These are phyloP conservation scores for Bombus picipes DNA, from an alignment of 1,140 invertebrate genomes.

Conservation along the genomic window DNA sequence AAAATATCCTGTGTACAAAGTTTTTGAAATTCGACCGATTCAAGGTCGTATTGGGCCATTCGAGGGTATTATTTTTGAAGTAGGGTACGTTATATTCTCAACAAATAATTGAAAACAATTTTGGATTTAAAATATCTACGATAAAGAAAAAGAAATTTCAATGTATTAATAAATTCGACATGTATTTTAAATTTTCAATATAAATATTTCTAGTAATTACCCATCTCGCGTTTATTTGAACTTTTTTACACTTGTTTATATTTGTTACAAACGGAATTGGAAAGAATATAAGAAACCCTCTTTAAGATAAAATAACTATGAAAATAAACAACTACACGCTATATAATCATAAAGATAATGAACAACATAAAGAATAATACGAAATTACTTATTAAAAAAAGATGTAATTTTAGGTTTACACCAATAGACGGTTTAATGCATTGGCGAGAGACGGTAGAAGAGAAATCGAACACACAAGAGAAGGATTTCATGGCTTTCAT, in stretches of 20 bases:
- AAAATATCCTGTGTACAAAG: slow-evolving; percentile 55
- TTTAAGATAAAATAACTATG: too few species aligned
- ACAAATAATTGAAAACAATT: background rate
- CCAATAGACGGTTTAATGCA: slow-evolving; percentile 43
- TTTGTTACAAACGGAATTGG: too few species aligned
- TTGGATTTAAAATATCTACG: background rate
- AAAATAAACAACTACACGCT: too few species aligned
- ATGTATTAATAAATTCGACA: too few species aligned
- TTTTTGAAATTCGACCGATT: slow-evolving; percentile 65
- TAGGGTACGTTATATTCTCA: slow-evolving; percentile 58
- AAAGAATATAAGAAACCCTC: too few species aligned
- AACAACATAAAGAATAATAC: too few species aligned
- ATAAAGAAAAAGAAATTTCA: too few species aligned
- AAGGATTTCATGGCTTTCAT: slow-evolving; percentile 68
- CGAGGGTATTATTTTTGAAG: slow-evolving; percentile 66
- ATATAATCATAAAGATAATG: too few species aligned
- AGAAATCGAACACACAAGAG: background rate
- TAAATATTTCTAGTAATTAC: too few species aligned
- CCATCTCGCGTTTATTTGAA: too few species aligned
- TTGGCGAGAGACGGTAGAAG: slow-evolving; percentile 26
- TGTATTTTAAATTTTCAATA: too few species aligned
- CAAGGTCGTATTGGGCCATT: slow-evolving; percentile 72
- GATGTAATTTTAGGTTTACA: slow-evolving; percentile 59
- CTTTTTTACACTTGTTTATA: too few species aligned
- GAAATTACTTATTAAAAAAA: background rate